Conservation (phyloP, 2,113 vertebrate species). For the Anser brachyrhynchus region DNA sequence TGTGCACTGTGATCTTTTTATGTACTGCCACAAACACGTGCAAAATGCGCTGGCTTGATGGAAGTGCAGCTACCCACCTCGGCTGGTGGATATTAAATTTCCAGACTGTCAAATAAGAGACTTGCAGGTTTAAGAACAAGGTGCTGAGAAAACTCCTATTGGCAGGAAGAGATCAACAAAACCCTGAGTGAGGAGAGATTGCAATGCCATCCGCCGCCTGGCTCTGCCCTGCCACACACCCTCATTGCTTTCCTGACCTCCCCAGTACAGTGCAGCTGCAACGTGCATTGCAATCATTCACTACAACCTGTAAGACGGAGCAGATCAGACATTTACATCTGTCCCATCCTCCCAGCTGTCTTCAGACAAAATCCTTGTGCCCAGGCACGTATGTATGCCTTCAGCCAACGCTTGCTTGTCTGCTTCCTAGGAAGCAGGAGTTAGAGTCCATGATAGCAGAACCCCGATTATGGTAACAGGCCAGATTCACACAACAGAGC, state of each 20-base stretch:
- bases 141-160: neutral
- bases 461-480: neutral
- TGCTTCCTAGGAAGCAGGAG: neutral
- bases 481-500: neutral
- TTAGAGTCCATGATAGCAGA: neutral
- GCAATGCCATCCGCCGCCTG: neutral
- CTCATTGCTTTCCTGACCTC: neutral
- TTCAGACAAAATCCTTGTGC: neutral
- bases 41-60: neutral
- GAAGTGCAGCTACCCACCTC: neutral
- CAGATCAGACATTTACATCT: constrained; percentile 25
- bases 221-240: neutral
- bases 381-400: neutral
- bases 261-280: neutral
- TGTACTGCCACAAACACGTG: neutral
- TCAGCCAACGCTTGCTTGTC: neutral
- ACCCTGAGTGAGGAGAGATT: neutral
- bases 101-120: neutral
- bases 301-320: neutral
- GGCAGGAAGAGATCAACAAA: neutral
- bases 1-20: constrained; percentile 11
- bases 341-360: constrained; percentile 24
- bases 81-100: neutral
- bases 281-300: neutral
- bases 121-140: neutral